phyloP scores from a whole-genome alignment of 2,888 invertebrate genomes.

The Scaeva pyrastri region DNA sequence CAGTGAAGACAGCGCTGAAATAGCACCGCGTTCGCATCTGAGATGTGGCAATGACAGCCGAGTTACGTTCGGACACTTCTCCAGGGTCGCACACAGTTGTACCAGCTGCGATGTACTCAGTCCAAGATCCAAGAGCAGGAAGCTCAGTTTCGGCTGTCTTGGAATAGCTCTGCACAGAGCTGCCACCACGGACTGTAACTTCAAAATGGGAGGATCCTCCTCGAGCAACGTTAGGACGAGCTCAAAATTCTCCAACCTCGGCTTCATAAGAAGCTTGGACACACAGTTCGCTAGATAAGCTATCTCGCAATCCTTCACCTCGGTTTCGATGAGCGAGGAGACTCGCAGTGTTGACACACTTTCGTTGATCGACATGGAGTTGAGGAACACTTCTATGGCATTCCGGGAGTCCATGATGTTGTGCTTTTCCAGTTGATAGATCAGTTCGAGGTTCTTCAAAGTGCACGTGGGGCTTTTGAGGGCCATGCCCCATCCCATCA shows the following conservation, averaged over 20 bases:
- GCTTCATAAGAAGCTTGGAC: conserved; percentile 84
- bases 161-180: conserved; percentile 83
- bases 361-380: conserved; percentile 85
- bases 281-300: conserved; percentile 84
- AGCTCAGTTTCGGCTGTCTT: conserved; percentile 82
- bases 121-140: conserved; percentile 85
- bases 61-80: conserved; percentile 84
- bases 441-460: conserved; percentile 84
- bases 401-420: conserved; percentile 79
- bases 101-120: conserved; percentile 85
- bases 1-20: conserved; percentile 84
- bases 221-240: conserved; percentile 85
- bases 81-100: conserved; percentile 85
- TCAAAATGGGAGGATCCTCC: conserved; percentile 84
- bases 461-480: conserved; percentile 84
- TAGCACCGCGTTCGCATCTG: conserved; percentile 85
- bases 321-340: conserved; percentile 85
- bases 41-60: conserved; percentile 85
- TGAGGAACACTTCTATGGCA: conserved; percentile 85
- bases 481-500: conserved; percentile 85
- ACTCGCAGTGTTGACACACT: conserved; percentile 85
- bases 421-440: conserved; percentile 84
- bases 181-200: conserved; percentile 85
- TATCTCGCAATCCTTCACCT: conserved; percentile 85
- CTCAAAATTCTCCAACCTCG: conserved; percentile 85